Base-by-base conservation (phyloP, 2,113 vertebrate species). In the Pseudopipra pipra region DNA sequence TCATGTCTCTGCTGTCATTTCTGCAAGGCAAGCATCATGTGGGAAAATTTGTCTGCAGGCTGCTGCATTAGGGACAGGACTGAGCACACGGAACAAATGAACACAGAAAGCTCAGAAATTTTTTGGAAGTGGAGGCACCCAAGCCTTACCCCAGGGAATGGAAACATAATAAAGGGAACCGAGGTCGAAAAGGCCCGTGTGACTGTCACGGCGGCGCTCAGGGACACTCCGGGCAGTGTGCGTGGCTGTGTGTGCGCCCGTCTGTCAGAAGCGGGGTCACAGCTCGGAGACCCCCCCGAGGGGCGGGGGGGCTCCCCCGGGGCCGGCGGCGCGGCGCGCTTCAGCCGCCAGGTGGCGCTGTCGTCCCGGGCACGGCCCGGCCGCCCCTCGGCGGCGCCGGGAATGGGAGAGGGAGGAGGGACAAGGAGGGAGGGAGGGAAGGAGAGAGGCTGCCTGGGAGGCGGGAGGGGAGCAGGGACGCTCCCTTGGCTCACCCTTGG, bases 221-320 rank as follows among this genome's bases (percentile, higher is more conserved):
- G 78, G 39, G 58, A 9, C 43, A 2, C 43, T 9, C 25, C 2
- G 41, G 9, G 12, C 0, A 8, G 10, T 6, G n/a, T 9, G 18
- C 0, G 43, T 6, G 17, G 2, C 11, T 3, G 15, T 6, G 30
- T 2, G 7, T 1, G 9, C 3, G 8, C 12, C 17, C 5, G 61
- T 20, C 1, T 5, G 63, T 8, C 75, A 18, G 21, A 1, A 4
- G 8, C 0, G 44, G 25, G 0, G 6, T 17, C 17, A 3, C 16
- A 1, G 0, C 14, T 2, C 12, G 68, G 43, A 19, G 10, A n/a
- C 39, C 39, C 24, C 0, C 56, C 0, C 5, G 4, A 2, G 4
- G 8, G 16, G 16, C 39, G 9, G 27, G 25, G 33, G 12, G 20
- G 19, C 15, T 5, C 12, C 43, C 9, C 17, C 17, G 17, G 20